Evolutionary conservation across 1,140 invertebrate genomes (phyloP).

Genomic region (Streblospio benedicti): DNA sequence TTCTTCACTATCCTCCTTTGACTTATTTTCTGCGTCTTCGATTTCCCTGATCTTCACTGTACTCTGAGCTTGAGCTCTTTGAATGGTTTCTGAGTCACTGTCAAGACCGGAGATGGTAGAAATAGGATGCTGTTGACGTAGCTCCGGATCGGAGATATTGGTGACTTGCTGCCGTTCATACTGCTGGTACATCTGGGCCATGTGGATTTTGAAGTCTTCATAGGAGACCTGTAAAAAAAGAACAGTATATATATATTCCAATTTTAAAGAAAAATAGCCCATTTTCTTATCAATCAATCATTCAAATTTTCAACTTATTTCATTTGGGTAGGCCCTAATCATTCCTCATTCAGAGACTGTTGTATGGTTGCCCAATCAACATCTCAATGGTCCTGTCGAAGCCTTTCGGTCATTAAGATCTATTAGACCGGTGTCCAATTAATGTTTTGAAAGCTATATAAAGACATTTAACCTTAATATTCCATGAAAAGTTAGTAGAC

Average conservation of each 20-base stretch:
- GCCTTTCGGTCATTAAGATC: no score
- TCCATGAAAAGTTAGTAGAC: no score
- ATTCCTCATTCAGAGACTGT: no score
- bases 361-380: no score
- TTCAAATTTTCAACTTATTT: no score
- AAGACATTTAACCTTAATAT: neutral
- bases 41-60: conserved; percentile 37
- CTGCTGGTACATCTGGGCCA: conserved; percentile 78
- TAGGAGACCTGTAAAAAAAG: conserved; percentile 67
- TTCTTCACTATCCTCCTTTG: conserved; percentile 9
- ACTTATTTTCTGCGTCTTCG: neutral
- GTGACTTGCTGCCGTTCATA: conserved; percentile 87
- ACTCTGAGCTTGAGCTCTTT: conserved; percentile 28
- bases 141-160: conserved; percentile 86
- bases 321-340: no score
- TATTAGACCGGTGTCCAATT: no score
- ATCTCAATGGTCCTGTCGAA: no score
- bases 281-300: no score
- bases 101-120: conserved; percentile 86
- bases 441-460: neutral
- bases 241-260: no score
- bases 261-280: no score
- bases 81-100: conserved; percentile 22
- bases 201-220: conserved; percentile 69
- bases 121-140: conserved; percentile 81